These are phyloP conservation scores for Ormia ochracea DNA, from an alignment of 2,888 invertebrate genomes.

Conservation along the genomic window DNA sequence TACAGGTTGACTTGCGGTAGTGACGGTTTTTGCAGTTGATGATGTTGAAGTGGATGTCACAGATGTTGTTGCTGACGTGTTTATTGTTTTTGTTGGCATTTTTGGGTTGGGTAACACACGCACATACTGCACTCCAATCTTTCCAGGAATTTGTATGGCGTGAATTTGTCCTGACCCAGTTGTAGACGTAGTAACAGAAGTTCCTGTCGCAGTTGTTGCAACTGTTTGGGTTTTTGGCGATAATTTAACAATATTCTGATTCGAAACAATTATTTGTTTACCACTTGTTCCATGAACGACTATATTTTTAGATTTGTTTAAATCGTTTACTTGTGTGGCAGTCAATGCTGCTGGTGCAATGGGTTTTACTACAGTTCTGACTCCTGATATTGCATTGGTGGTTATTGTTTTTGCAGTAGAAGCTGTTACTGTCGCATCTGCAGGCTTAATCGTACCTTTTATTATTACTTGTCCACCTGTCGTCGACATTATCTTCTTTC, in stretches of 20 bases:
- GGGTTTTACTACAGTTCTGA: conserved; percentile 33
- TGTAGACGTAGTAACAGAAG: conserved; percentile 3
- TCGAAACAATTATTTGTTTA: conserved; percentile 73
- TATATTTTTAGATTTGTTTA: conserved; percentile 62
- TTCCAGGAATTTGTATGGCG: conserved; percentile 73
- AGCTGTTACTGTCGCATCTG: conserved; percentile 34
- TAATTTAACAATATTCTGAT: conserved; percentile 72
- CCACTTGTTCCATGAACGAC: conserved; percentile 69
- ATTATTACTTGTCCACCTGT: conserved; percentile 64
- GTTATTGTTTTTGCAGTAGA: conserved; percentile 34
- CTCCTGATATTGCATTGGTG: conserved; percentile 32
- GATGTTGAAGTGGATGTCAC: conserved; percentile 13
- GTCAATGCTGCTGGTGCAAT: conserved; percentile 2
- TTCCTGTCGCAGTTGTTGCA: conserved; percentile 9
- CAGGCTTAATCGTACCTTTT: conserved; percentile 59
- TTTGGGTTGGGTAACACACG: conserved; percentile 79
- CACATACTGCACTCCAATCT: conserved; percentile 81
- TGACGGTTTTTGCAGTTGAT: conserved; percentile 8
- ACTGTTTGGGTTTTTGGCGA: conserved; percentile 67
- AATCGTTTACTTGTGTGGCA: neutral
- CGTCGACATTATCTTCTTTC: conserved; percentile 65
- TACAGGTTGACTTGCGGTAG: conserved; percentile 25
- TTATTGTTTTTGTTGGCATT: conserved; percentile 8
- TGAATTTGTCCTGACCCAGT: conserved; percentile 67
- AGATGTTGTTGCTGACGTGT: conserved; percentile 12